Conservation (phyloP, 2,113 vertebrate species). For the Lipotes vexillifer region DNA sequence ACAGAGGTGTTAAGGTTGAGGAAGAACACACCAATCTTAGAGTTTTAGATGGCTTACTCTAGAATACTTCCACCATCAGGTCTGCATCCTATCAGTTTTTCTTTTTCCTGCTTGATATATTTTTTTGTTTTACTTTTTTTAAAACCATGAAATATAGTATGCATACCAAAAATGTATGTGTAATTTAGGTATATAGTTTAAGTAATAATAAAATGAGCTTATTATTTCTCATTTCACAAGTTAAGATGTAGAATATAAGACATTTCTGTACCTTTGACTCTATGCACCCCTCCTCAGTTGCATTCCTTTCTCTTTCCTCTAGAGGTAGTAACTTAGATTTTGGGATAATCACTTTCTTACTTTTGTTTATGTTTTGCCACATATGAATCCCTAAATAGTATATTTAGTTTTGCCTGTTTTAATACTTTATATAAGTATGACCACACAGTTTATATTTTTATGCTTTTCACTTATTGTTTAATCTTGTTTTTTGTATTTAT, state of each 20-base stretch:
- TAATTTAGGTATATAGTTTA: not conserved
- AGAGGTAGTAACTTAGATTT: not conserved
- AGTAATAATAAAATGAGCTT: not conserved
- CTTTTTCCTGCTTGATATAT: not conserved
- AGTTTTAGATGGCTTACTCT: not conserved
- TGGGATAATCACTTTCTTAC: not conserved
- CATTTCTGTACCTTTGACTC: not conserved
- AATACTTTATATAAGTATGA: not conserved
- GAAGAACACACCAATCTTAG: not conserved
- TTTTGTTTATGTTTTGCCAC: not conserved
- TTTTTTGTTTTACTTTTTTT: not conserved
- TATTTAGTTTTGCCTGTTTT: not conserved
- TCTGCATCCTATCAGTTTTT: not conserved
- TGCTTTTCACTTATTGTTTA: not conserved
- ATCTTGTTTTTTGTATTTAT: not conserved
- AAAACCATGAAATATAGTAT: not conserved
- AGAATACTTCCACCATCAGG: not conserved
- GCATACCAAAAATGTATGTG: not conserved
- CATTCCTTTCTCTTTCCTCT: not conserved
- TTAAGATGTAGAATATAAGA: not conserved
- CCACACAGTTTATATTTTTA: not conserved
- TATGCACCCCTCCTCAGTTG: not conserved
- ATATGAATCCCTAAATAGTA: not conserved
- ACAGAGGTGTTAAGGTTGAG: not conserved
- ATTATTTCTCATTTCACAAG: not conserved